Evolutionary conservation across 2,888 invertebrate genomes (phyloP).

Genomic region (Fragum whitleyi): DNA sequence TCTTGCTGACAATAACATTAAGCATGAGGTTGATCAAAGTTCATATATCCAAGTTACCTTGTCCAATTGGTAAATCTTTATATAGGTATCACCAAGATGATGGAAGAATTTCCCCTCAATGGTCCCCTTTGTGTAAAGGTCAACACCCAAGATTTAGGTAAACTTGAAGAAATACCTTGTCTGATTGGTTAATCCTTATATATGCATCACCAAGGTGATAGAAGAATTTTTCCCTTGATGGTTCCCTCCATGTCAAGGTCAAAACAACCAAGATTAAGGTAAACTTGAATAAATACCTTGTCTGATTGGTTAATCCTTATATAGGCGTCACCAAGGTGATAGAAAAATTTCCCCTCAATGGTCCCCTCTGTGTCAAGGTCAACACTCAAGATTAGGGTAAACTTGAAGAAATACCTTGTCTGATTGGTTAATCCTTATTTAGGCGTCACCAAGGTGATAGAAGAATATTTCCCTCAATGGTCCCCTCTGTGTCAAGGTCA

Average conservation of each 20-base stretch:
- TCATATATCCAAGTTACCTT: too few species aligned
- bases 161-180: slow-evolving; percentile 88
- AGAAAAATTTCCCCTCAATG: slow-evolving; percentile 92
- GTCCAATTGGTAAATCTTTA: slow-evolving; percentile 88
- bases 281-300: slow-evolving; percentile 88
- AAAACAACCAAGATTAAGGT: too few species aligned
- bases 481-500: slow-evolving; percentile 89
- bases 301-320: slow-evolving; percentile 88
- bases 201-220: slow-evolving; percentile 94
- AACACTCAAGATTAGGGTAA: too few species aligned
- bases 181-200: slow-evolving; percentile 88
- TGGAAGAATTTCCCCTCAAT: slow-evolving; percentile 93
- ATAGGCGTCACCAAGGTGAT: slow-evolving; percentile 93
- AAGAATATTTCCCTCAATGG: slow-evolving; percentile 93
- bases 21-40: too few species aligned
- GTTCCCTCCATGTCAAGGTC: slow-evolving; percentile 89
- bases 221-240: slow-evolving; percentile 92
- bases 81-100: slow-evolving; percentile 93
- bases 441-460: slow-evolving; percentile 93
- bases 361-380: slow-evolving; percentile 89
- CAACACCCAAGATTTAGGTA: too few species aligned
- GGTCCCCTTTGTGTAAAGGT: slow-evolving; percentile 89
- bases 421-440: slow-evolving; percentile 89
- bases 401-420: slow-evolving; percentile 89
- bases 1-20: too few species aligned